Evolutionary conservation across 2,888 invertebrate genomes (phyloP).

Genomic region (Aspidiotus rigidus): DNA sequence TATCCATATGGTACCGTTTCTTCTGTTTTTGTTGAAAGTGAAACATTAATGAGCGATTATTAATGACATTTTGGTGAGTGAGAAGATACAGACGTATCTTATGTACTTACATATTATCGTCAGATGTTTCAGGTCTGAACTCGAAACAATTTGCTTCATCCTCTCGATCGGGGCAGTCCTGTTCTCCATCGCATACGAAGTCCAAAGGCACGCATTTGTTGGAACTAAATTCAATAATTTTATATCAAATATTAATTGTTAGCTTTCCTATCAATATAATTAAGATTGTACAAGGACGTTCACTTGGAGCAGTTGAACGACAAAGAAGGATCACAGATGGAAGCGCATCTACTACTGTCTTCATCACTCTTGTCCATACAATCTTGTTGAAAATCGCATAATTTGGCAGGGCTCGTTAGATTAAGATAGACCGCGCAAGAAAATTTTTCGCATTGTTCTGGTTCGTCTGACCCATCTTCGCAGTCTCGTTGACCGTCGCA

Average conservation of each 20-base stretch:
- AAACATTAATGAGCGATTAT: not conserved
- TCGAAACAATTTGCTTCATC: conserved; percentile 60
- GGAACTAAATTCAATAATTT: conserved; percentile 40
- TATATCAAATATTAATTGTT: not conserved
- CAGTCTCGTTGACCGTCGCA: conserved; percentile 62
- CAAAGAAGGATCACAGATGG: not conserved
- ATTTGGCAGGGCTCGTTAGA: conserved; percentile 55
- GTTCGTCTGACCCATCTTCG: conserved; percentile 64
- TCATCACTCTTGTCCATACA: conserved; percentile 72
- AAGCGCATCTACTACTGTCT: conserved; percentile 34
- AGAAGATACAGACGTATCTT: not conserved
- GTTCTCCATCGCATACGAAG: conserved; percentile 64
- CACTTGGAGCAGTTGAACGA: conserved; percentile 22
- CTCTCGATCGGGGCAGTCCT: conserved; percentile 63
- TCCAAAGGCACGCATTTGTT: conserved; percentile 59
- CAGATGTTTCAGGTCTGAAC: conserved; percentile 39
- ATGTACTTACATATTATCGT: conserved; percentile 9
- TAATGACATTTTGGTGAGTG: not conserved
- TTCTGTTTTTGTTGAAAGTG: conserved; percentile 20
- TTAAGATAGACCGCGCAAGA: conserved; percentile 53
- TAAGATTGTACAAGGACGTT: not conserved
- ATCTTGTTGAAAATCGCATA: conserved; percentile 69
- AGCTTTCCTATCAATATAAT: not conserved
- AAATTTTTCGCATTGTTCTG: conserved; percentile 42
- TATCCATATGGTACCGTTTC: conserved; percentile 30